Base-by-base conservation (phyloP, 2,797 vertebrate genomes). In the Cacajao melanocephalus region DNA sequence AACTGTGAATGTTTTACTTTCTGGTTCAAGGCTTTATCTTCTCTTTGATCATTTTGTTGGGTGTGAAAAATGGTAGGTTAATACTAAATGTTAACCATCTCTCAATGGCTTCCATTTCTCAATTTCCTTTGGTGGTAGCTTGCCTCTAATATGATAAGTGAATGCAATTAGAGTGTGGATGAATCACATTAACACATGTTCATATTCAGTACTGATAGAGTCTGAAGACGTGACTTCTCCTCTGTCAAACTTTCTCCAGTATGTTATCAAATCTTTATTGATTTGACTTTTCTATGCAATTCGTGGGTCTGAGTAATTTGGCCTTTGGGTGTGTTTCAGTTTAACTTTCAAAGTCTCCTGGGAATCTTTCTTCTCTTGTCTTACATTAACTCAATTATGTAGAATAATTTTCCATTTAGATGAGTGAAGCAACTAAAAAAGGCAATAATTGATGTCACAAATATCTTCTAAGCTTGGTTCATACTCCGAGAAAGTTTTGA, bases 241-340 rank as follows among this genome's bases (percentile, higher is more conserved):
- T 84, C 81, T 64, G 80, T 76, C 39, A 52, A 92, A 73, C 0
- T n/a, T 22, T 96, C 86, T 73, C 46, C 5, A 73, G 73, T 72
- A 55, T 4, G n/a, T 70, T 61, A 89, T 76, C 22, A 84, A 78
- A 78, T 88, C 17, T 78, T 89, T 92, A 93, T 61, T 93, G 87
- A 97, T 88, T 97, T 94, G 26, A 50, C 75, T 97, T 90, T 87
- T 92, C 24, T 79, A 11, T 73, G 79, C 36, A 87, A 39, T 86
- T 90, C 93, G 76, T 55, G 73, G 17, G 4, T 84, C 41, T 15
- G 30, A 75, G 24, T 85, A 86, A 90, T 61, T 94, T 90, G 58
- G 78, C 41, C 90, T 97, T 84, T 81, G 57, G 39, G 41, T 94
- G 48, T 90, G 61, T 93, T 88, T 93, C 67, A 73, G 70, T 50